Base-by-base conservation (phyloP, 92 coral and sea anemone species). In the Umimayanthus kanabou region DNA sequence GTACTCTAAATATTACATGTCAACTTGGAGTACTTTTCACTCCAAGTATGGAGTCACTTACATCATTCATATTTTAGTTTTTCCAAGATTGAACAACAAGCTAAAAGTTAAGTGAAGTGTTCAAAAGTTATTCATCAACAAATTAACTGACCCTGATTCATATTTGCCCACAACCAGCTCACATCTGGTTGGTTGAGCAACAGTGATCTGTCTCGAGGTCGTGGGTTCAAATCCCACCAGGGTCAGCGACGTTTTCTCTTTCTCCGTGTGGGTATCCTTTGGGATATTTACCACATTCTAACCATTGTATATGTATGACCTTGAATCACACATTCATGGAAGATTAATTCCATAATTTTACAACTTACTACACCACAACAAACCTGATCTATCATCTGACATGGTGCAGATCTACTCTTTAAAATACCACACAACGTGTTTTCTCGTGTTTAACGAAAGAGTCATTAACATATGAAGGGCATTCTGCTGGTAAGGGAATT, bases 391-490 rank as follows among this genome's bases (percentile, higher is more conserved):
- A 23, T 57, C 6, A 57, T 57, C 65, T 61, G 69, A 61, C 22
- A 61, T 22, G n/a, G 25, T 20, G 26, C 69, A 20, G 20, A 61
- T 0, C 26, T 3, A 61, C 25, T 18, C 14, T 61, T 18, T 18
- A 6, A 6, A 33, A 33, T 33, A 33, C 2, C 26, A 0, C 69
- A 3, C 45, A 40, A 33, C 79, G 39, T 16, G 79, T 75, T 39
- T 75, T 75, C 26, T 75, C 79, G 3, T 75, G 79, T 75, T 73
- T 75, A 37, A 15, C 28, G 69, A 61, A 75, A 75, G 30, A 37
- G 79, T 75, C 79, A 75, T 75, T 75, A 37, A 75, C 79, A 75
- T 75, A 43, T 37, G 42, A 75, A 75, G 45, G 53, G 40, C 30
- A 39, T 37, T 16, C 45, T 39, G 25, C 26, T 50, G 5, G 49